phyloP scores from a whole-genome alignment of 2,888 invertebrate species.

The Actias luna region DNA sequence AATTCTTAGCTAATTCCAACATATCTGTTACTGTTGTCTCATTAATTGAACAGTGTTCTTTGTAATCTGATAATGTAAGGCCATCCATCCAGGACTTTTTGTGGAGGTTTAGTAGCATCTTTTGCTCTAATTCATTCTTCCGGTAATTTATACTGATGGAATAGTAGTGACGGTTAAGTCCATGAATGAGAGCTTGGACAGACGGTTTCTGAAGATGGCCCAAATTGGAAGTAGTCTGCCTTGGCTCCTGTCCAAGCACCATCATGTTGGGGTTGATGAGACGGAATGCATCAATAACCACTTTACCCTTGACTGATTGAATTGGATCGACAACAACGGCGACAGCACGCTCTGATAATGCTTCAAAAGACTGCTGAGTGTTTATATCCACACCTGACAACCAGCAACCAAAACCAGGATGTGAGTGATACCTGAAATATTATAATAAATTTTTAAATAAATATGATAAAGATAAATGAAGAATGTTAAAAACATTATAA shows the following conservation, averaged over 20 bases:
- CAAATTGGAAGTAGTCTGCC: slow-evolving; percentile 99
- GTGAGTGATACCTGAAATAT: slow-evolving; percentile 93
- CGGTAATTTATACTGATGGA: slow-evolving; percentile 99
- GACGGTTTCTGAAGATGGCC: slow-evolving; percentile 99
- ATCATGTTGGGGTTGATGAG: slow-evolving; percentile 99
- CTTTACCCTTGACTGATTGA: slow-evolving; percentile 99
- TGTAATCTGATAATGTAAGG: slow-evolving; percentile 93
- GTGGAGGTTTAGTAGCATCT: slow-evolving; percentile 98
- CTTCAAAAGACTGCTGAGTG: slow-evolving; percentile 99
- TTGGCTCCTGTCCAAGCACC: slow-evolving; percentile 98
- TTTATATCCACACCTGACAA: slow-evolving; percentile 99
- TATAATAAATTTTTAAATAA: not conserved
- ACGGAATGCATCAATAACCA: slow-evolving; percentile 99
- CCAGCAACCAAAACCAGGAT: slow-evolving; percentile 99
- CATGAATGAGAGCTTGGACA: slow-evolving; percentile 99
- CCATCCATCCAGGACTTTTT: slow-evolving; percentile 99
- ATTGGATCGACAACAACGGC: slow-evolving; percentile 99
- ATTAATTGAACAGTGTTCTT: slow-evolving; percentile 95
- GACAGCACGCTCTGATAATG: slow-evolving; percentile 97
- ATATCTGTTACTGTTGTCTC: slow-evolving; percentile 97
- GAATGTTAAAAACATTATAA: too few relatives aligned
- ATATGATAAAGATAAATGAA: not conserved
- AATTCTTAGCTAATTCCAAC: slow-evolving; percentile 98
- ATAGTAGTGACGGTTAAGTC: slow-evolving; percentile 99
- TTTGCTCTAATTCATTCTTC: slow-evolving; percentile 99